Evolutionary conservation across 30 jellyfish, hydroid and myxozoan genomes (phyloP).

Genomic region (Pseudorhiza aurosa): DNA sequence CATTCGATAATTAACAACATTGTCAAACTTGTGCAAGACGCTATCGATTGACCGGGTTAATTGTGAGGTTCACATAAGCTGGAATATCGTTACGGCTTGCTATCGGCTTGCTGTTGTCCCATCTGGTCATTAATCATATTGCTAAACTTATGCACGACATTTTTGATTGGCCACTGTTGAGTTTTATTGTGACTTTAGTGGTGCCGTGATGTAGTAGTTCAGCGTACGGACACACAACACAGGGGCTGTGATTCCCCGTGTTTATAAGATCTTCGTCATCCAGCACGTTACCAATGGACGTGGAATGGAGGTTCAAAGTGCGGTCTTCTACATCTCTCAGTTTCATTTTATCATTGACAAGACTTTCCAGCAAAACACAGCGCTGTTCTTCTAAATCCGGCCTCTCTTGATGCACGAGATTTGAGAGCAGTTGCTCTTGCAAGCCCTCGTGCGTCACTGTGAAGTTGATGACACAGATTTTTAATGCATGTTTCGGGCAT

Average conservation of each 20-base stretch:
- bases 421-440: conserved; percentile 82
- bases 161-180: too few relatives aligned
- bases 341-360: conserved; percentile 64
- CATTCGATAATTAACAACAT: too few relatives aligned
- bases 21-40: too few relatives aligned
- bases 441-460: conserved; percentile 83
- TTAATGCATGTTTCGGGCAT: conserved; percentile 82
- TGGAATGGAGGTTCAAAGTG: conserved; percentile 65
- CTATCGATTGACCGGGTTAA: too few relatives aligned
- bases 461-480: conserved; percentile 80
- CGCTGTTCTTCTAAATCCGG: conserved; percentile 86
- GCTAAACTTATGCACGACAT: too few relatives aligned
- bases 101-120: too few relatives aligned
- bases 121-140: too few relatives aligned
- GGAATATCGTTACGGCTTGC: too few relatives aligned
- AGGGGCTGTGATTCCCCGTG: conserved; percentile 80
- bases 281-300: conserved; percentile 77
- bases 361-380: conserved; percentile 43
- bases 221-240: too few relatives aligned
- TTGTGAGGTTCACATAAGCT: too few relatives aligned
- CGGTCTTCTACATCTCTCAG: conserved; percentile 82
- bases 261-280: conserved; percentile 86
- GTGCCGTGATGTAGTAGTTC: too few relatives aligned
- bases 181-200: too few relatives aligned
- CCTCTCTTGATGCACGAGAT: conserved; percentile 79